A percentile compares a stretch with the other conserved stretches of the same genome.
phyloP scores from a whole-genome alignment of 2,888 invertebrate genomes.

The Rhaphigaster nebulosa region DNA sequence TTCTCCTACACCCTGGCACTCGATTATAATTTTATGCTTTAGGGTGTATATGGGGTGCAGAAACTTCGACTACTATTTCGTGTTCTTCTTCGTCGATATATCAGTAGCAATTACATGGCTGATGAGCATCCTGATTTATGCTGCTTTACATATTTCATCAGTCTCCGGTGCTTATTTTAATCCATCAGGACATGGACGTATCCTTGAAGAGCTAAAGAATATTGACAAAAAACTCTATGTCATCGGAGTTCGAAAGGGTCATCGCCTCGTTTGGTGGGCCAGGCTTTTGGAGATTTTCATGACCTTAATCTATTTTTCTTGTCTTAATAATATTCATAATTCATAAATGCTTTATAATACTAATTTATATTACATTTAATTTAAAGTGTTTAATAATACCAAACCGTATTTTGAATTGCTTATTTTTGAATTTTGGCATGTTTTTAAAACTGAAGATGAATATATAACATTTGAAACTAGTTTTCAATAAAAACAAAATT shows the following conservation, averaged over 20 bases:
- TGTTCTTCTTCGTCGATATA: background rate
- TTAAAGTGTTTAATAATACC: too few species aligned
- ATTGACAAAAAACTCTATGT: background rate
- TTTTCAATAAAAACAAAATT: too few species aligned
- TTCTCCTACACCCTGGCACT: background rate
- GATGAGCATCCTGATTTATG: background rate
- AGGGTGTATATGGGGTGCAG: background rate
- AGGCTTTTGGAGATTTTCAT: background rate
- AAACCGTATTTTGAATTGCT: too few species aligned
- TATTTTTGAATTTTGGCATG: too few species aligned
- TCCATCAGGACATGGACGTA: background rate
- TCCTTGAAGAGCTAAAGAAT: background rate
- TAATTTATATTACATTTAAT: too few species aligned
- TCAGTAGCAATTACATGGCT: background rate
- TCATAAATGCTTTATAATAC: too few species aligned
- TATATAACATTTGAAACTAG: too few species aligned
- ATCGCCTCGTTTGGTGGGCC: background rate
- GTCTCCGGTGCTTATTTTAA: background rate
- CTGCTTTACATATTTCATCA: background rate
- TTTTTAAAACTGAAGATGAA: too few species aligned
- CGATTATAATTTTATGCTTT: background rate
- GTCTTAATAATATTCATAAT: too few species aligned
- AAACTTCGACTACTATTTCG: accelerated
- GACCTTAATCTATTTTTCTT: too few species aligned
- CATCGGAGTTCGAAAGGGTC: background rate